Evolutionary conservation across 1,140 invertebrate species (phyloP), one percentile per base, ranked within the genome.

Genomic region (Macrocentrus cingulum): DNA sequence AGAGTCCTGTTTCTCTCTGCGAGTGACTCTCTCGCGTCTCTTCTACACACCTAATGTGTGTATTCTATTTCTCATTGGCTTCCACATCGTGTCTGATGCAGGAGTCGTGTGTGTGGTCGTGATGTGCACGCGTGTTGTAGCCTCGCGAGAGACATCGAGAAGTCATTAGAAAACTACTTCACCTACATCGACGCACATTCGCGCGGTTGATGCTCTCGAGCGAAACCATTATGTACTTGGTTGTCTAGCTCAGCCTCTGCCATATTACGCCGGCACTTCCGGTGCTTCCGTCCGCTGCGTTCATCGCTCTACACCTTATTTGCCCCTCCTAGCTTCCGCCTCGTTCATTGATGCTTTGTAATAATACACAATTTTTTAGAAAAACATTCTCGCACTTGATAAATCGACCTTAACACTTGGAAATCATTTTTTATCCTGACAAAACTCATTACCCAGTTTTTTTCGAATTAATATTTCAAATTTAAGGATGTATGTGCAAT

Each of bases 191-290:
- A 53, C 29, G 11, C 11, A 39, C 36, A 39, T 29, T 29, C 25
- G 25, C 36, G 36, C 7, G 36, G 36, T 4, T 39, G 36, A 39
- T 39, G 7, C 8, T 39, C 36, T 39, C 13, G 36, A 39, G 56
- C 41, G 49, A 58, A 42, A 54, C 50, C 59, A 60, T 62, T 62
- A 59, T 64, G 64, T 59, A 64, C 61, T 50, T 50, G 36, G 55
- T 57, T 52, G 51, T 59, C 42, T 65, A 39, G 59, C 53, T 52
- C 55, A 59, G 63, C 54, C 62, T 61, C 64, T 51, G 22, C 48
- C 25, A 42, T 45, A 15, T 39, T 39, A 39, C 13, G 36, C 36
- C 13, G 8, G 36, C 36, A 39, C 36, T 39, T 39, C 16, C 55
- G 57, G n/a, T 37, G 29, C 45, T 45, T 39, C 36, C 36, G 36